A percentile compares a stretch with the other conserved stretches of the same genome.
phyloP scores from a whole-genome alignment of 2,797 vertebrate species.

The Hephaestus fuliginosus region DNA sequence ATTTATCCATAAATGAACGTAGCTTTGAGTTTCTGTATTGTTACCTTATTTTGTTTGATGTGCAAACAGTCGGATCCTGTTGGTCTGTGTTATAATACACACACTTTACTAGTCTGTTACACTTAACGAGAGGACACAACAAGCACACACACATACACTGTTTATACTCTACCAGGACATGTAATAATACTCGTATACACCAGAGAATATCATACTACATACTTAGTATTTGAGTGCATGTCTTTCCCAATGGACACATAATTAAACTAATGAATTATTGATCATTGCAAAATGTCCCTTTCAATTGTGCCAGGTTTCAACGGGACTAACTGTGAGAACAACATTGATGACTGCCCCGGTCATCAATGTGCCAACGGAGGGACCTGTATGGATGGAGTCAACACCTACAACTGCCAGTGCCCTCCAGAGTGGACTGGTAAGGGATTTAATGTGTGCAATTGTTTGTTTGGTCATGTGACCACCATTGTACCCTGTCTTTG shows the following conservation, averaged over 20 bases:
- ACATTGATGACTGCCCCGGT: constrained; percentile 93
- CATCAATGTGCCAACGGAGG: constrained; percentile 94
- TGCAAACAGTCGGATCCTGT: constrained; percentile 69
- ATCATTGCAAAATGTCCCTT: neutral
- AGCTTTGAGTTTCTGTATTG: constrained; percentile 34
- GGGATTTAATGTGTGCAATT: constrained; percentile 21
- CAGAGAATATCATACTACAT: neutral
- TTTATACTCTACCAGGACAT: constrained; percentile 41
- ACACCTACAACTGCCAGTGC: constrained; percentile 97
- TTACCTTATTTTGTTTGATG: constrained; percentile 70
- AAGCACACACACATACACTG: constrained; percentile 43
- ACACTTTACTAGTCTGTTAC: constrained; percentile 38
- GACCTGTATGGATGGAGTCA: constrained; percentile 94
- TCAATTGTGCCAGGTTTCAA: constrained; percentile 88
- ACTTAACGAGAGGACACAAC: constrained; percentile 46
- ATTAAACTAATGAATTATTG: neutral
- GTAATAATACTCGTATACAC: constrained; percentile 5
- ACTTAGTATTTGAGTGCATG: neutral
- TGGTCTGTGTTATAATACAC: constrained; percentile 45
- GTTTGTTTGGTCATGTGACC: neutral
- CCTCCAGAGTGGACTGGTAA: constrained; percentile 96
- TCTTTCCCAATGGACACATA: neutral
- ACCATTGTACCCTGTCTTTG: neutral
- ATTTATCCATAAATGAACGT: constrained; percentile 28
- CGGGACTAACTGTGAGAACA: constrained; percentile 92